A percentile compares a stretch with the other conserved stretches of the same genome.
Evolutionary conservation across 2,113 vertebrate species (phyloP).

Genomic region (Stercorarius parasiticus): DNA sequence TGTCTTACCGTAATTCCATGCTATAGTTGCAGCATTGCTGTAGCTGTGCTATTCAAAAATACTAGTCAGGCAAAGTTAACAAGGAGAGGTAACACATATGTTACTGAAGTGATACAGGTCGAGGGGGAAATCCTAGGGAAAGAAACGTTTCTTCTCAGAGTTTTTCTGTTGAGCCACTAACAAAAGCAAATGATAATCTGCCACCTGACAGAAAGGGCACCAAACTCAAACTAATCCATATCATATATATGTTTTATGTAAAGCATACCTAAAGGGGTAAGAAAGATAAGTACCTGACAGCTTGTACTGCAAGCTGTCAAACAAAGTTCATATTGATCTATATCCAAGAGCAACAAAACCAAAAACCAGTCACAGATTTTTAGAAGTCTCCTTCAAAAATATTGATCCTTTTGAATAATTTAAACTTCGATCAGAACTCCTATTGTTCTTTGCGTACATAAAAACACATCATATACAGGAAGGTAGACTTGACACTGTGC

Average conservation of each 20-base stretch:
- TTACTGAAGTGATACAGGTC: not conserved
- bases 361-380: not conserved
- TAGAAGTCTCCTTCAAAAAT: not conserved
- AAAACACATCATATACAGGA: not conserved
- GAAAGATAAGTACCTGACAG: not conserved
- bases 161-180: not conserved
- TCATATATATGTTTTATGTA: not conserved
- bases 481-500: not conserved
- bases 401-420: not conserved
- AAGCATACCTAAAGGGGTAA: not conserved
- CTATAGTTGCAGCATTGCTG: not conserved
- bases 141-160: not conserved
- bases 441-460: not conserved
- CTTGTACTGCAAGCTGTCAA: not conserved
- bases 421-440: not conserved
- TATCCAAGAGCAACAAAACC: not conserved
- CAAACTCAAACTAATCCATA: not conserved
- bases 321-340: not conserved
- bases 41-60: not conserved
- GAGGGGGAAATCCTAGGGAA: not conserved
- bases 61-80: not conserved
- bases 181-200: not conserved
- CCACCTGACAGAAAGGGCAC: not conserved
- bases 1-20: not conserved
- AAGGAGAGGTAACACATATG: not conserved